Percentiles rank a stretch among this genome's conserved stretches.
These are phyloP conservation scores for Agrochola lychnidis DNA, from an alignment of 2,888 invertebrate species.

Conservation along the genomic window DNA sequence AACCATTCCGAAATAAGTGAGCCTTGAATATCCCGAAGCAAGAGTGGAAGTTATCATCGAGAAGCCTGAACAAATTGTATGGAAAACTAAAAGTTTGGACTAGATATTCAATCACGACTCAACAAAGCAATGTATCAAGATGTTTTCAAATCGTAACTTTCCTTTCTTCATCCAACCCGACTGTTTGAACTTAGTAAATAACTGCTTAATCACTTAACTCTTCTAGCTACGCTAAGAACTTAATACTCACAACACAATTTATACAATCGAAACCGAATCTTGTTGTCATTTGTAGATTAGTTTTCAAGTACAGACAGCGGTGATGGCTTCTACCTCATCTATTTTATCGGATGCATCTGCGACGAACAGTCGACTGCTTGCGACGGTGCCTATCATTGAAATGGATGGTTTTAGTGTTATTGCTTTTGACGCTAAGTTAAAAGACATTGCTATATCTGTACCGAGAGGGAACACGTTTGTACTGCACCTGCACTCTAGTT, in stretches of 20 bases:
- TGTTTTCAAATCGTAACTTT: conserved; percentile 56
- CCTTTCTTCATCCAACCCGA: conserved; percentile 9
- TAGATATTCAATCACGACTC: conserved; percentile 12
- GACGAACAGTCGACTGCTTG: background rate
- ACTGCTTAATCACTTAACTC: conserved; percentile 27
- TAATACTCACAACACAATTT: conserved; percentile 45
- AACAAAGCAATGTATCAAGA: conserved; percentile 27
- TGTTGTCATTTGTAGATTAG: conserved; percentile 49
- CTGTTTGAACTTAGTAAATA: conserved; percentile 35
- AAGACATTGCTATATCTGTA: background rate
- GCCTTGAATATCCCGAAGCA: conserved; percentile 9
- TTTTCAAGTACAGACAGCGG: conserved; percentile 30
- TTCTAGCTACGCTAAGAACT: conserved; percentile 10
- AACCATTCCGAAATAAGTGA: conserved; percentile 15
- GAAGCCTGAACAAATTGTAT: conserved; percentile 12
- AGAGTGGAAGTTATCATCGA: conserved; percentile 18
- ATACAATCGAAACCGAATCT: conserved; percentile 57
- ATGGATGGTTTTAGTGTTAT: conserved; percentile 24
- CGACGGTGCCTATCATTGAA: background rate
- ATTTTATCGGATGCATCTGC: conserved; percentile 20
- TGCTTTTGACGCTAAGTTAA: background rate
- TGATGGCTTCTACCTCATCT: conserved; percentile 16
- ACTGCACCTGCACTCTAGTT: background rate
- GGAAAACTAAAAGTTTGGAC: conserved; percentile 17
- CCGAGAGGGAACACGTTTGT: background rate